Conservation (phyloP, 2,888 invertebrate genomes). For the Eledone cirrhosa region DNA sequence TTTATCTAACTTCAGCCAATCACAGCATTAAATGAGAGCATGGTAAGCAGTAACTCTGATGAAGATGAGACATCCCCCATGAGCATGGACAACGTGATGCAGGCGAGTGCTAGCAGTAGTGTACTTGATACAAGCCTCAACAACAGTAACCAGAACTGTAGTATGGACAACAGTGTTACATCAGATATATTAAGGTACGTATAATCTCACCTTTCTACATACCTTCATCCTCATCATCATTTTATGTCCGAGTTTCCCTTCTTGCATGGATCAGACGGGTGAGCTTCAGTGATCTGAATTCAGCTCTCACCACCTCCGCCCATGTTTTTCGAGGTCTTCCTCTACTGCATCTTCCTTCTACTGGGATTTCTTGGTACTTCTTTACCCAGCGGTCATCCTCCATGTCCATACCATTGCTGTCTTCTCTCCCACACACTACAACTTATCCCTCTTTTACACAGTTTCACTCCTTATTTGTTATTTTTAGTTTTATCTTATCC, state of each 20-base stretch:
- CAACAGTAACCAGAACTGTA: constrained; percentile 39
- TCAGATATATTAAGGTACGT: constrained; percentile 57
- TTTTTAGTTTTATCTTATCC: no score
- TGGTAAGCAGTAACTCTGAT: constrained; percentile 38
- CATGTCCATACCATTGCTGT: not conserved
- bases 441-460: not conserved
- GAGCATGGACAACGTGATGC: constrained; percentile 46
- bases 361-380: no score
- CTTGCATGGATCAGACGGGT: no score
- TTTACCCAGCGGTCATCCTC: not conserved
- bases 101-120: constrained; percentile 8
- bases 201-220: not conserved
- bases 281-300: no score
- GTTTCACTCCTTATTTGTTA: no score
- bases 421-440: no score
- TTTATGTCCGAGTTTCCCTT: no score
- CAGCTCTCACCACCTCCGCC: no score
- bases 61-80: constrained; percentile 48
- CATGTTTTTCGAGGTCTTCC: no score
- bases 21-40: constrained; percentile 7
- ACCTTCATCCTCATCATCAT: not conserved
- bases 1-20: no score
- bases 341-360: no score
- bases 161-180: constrained; percentile 42
- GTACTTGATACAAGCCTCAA: not conserved